Base-by-base conservation (phyloP, 2,797 vertebrate genomes). In the Lindbergichthys nudifrons region DNA sequence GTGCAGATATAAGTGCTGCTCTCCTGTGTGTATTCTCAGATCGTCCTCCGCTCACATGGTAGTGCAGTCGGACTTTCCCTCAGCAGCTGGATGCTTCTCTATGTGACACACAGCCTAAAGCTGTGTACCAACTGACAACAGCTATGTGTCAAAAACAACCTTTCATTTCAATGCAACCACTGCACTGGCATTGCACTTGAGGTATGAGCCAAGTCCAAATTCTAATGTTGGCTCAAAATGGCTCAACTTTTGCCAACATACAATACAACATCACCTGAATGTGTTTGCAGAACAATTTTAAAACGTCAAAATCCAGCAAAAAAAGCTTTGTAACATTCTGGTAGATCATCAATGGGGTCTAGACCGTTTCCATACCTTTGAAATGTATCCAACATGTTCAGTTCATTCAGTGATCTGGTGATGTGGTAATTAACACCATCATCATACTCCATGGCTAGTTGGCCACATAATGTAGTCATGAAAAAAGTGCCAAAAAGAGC, bases 11-110 rank as follows among this genome's bases (percentile, higher is more conserved):
- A 61, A 58, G 71, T 65, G 65, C 32, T 57, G 65, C 19, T 71
- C 58, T 66, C 53, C 23, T 52, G 14, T 60, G 65, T 43, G 53
- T 69, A 21, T 50, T 47, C 36, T 59, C n/a, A 65, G 43, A 66
- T 3, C 6, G 36, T 50, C 18, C 57, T 23, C 18, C 4, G 7
- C 53, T 68, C 52, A 70, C 26, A 64, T 16, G 30, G 47, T 59
- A 68, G 81, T 65, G 60, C 21, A 52, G 46, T 76, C 70, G 61
- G 77, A 75, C 45, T 77, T 63, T 45, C 46, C 39, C 15, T 64
- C 47, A 23, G 51, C 26, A 56, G 36, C 58, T 19, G 19, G 56
- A 57, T 59, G 52, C 16, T 70, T 70, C 6, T 46, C 21, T 21
- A 16, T 13, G 66, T 8, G 30, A 63, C 30, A 54, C 13, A 15